These are phyloP conservation scores for Apostichopus leukothele DNA, from an alignment of 53 echinoderm and acorn worm species.

Conservation along the genomic window DNA sequence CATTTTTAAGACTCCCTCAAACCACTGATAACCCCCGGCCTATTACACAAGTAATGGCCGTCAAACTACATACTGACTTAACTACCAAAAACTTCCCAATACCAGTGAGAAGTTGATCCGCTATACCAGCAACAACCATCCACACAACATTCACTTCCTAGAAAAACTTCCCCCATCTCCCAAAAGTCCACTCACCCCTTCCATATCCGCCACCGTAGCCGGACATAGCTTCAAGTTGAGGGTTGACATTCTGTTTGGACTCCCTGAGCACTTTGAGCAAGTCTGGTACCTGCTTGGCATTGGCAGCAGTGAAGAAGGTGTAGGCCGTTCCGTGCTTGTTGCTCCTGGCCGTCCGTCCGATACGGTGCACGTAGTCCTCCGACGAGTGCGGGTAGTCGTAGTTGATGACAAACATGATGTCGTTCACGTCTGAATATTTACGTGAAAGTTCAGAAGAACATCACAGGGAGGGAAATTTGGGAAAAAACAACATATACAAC, in stretches of 20 bases:
- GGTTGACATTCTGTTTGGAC: constrained; percentile 87
- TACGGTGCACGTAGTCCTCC: constrained; percentile 99
- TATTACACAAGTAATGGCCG: too few relatives aligned
- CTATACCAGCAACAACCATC: too few relatives aligned
- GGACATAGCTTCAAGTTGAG: constrained; percentile 77
- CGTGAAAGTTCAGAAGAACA: background rate
- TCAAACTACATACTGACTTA: too few relatives aligned
- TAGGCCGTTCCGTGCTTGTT: constrained; percentile 93
- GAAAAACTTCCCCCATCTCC: too few relatives aligned
- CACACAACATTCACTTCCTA: too few relatives aligned
- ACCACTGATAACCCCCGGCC: too few relatives aligned
- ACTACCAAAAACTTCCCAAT: too few relatives aligned
- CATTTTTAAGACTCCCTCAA: too few relatives aligned
- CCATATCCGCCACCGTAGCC: constrained; percentile 63
- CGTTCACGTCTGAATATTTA: constrained; percentile 70
- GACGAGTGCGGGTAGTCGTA: constrained; percentile 98
- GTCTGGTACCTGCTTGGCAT: constrained; percentile 81
- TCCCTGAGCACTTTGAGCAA: constrained; percentile 80
- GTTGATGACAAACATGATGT: constrained; percentile 99
- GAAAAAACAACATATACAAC: too few relatives aligned
- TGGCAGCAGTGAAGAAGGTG: constrained; percentile 91
- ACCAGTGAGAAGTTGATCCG: too few relatives aligned
- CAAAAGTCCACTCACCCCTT: background rate
- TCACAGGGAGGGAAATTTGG: background rate
- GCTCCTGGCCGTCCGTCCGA: constrained; percentile 97